These are phyloP conservation scores for Catocala nupta DNA, from an alignment of 2,888 invertebrate species.

Conservation along the genomic window DNA sequence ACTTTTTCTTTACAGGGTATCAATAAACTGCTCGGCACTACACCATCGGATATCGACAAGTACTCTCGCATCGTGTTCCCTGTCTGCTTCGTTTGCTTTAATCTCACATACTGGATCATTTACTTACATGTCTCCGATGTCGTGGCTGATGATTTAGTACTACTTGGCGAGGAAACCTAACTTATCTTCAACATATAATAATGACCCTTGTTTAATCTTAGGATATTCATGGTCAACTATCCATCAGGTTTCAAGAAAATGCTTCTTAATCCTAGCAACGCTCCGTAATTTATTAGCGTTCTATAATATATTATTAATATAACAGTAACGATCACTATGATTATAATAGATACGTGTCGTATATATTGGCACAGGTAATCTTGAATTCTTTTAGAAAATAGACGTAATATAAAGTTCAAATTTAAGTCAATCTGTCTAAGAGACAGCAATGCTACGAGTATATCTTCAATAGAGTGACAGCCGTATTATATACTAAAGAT, in stretches of 20 bases:
- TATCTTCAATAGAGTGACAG: slow-evolving; percentile 34
- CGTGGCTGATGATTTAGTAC: slow-evolving; percentile 96
- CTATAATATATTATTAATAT: slow-evolving; percentile 39
- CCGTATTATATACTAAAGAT: slow-evolving; percentile 17
- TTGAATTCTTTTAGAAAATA: slow-evolving; percentile 47
- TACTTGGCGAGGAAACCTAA: slow-evolving; percentile 90
- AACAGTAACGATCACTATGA: slow-evolving; percentile 43
- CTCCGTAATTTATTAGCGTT: slow-evolving; percentile 50
- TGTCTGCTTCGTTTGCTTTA: slow-evolving; percentile 99
- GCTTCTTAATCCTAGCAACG: slow-evolving; percentile 48
- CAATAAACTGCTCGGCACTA: slow-evolving; percentile 96
- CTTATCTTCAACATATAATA: slow-evolving; percentile 19
- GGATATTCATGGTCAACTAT: slow-evolving; percentile 54
- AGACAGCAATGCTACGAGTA: slow-evolving; percentile 40
- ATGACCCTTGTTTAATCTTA: slow-evolving; percentile 45
- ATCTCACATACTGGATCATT: slow-evolving; percentile 99
- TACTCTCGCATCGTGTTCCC: slow-evolving; percentile 99
- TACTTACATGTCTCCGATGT: slow-evolving; percentile 98
- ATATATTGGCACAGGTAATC: slow-evolving; percentile 53
- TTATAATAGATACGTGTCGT: slow-evolving; percentile 43
- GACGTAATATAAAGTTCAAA: slow-evolving; percentile 47
- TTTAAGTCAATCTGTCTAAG: slow-evolving; percentile 49
- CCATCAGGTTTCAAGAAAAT: slow-evolving; percentile 46
- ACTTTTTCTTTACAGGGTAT: slow-evolving; percentile 88
- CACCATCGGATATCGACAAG: slow-evolving; percentile 99